phyloP scores from a whole-genome alignment of 2,888 invertebrate species.

The Tipula confusa region DNA sequence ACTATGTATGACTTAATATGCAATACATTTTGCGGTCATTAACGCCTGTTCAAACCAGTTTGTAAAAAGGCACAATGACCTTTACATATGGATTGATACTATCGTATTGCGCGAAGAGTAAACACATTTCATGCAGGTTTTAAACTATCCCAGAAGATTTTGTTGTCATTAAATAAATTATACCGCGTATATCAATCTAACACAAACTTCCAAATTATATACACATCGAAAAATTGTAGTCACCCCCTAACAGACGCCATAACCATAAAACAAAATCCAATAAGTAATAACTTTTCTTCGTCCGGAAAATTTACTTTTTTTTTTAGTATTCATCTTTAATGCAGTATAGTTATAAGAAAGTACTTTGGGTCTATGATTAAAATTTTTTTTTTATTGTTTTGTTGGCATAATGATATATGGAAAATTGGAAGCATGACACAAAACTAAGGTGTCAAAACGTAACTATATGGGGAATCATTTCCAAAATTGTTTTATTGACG shows the following conservation, averaged over 20 bases:
- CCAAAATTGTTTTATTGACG: not conserved
- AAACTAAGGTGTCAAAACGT: constrained; percentile 12
- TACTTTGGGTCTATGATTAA: not conserved
- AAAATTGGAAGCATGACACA: not conserved
- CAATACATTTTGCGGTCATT: too few species aligned
- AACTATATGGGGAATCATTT: constrained; percentile 8
- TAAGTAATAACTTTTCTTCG: not conserved
- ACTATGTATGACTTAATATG: too few species aligned
- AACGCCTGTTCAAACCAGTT: too few species aligned
- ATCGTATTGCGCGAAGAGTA: too few species aligned
- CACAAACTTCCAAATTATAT: too few species aligned
- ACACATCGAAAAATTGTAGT: not conserved
- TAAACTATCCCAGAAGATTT: too few species aligned
- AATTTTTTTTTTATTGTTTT: not conserved
- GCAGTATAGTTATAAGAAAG: not conserved
- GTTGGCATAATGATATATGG: not conserved
- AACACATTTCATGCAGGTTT: too few species aligned
- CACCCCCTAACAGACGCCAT: not conserved
- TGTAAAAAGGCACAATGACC: too few species aligned
- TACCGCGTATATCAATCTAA: too few species aligned
- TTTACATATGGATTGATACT: too few species aligned
- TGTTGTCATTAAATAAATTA: too few species aligned
- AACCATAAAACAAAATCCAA: not conserved
- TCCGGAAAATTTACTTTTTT: not conserved
- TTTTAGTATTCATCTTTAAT: not conserved